phyloP scores from a whole-genome alignment of 2,797 vertebrate genomes.

The Poecilia gillii region DNA sequence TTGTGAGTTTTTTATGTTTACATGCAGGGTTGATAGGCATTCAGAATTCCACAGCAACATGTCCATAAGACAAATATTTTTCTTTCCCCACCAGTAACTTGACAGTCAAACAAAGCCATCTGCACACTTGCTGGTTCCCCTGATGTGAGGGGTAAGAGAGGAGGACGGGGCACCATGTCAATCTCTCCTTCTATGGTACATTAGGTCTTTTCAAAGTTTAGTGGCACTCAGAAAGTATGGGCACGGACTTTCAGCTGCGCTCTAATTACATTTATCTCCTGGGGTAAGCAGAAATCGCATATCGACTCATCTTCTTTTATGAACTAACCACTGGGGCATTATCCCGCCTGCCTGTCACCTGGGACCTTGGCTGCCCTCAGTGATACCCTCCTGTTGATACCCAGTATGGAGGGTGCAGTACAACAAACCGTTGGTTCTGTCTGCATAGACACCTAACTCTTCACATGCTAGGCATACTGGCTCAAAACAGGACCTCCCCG shows the following conservation, averaged over 20 bases:
- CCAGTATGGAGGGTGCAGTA: constrained; percentile 64
- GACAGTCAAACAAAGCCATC: constrained; percentile 65
- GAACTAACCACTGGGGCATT: constrained; percentile 78
- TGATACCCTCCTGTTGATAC: constrained; percentile 64
- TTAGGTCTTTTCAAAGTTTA: constrained; percentile 73
- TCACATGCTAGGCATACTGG: constrained; percentile 77
- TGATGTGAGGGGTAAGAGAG: constrained; percentile 49
- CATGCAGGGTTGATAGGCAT: constrained; percentile 22
- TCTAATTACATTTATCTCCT: constrained; percentile 85
- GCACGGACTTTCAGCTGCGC: constrained; percentile 81
- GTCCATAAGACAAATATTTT: constrained; percentile 52
- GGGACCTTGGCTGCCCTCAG: constrained; percentile 76
- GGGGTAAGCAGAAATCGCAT: constrained; percentile 75
- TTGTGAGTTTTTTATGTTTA: background rate
- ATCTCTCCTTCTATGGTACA: constrained; percentile 72
- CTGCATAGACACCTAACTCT: constrained; percentile 76
- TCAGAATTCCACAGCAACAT: constrained; percentile 39
- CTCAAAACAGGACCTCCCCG: constrained; percentile 52
- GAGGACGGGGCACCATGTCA: constrained; percentile 65
- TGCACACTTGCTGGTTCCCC: constrained; percentile 50
- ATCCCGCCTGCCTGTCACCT: constrained; percentile 80
- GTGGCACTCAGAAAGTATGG: constrained; percentile 74
- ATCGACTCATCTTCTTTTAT: constrained; percentile 78
- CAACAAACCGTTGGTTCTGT: constrained; percentile 67
- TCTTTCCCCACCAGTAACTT: constrained; percentile 38